These are phyloP conservation scores for Mimas tiliae DNA, from an alignment of 2,888 invertebrate species.

Conservation along the genomic window DNA sequence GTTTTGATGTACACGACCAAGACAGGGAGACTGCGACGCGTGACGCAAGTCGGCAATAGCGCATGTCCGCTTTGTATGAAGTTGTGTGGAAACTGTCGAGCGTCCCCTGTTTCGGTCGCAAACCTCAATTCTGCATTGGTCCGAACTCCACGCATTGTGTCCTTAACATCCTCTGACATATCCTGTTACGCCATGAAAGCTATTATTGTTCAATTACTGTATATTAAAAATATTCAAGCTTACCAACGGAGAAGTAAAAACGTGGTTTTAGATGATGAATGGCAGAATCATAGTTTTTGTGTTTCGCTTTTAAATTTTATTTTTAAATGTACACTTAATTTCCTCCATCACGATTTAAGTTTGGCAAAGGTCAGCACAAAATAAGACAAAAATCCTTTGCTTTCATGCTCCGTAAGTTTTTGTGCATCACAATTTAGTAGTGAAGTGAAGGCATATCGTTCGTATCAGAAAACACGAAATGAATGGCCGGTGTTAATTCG, in stretches of 20 bases:
- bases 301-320: too few species aligned
- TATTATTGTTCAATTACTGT: not conserved
- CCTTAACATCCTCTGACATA: not conserved
- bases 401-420: slow-evolving; percentile 10
- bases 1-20: too few species aligned
- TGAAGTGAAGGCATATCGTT: not conserved
- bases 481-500: slow-evolving; percentile 29
- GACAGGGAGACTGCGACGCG: too few species aligned
- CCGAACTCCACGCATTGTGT: not conserved
- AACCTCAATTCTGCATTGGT: not conserved
- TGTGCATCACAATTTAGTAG: not conserved
- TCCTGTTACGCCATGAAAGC: not conserved
- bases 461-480: slow-evolving; percentile 10
- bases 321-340: slow-evolving; percentile 19
- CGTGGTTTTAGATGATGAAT: not conserved
- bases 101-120: too few species aligned
- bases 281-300: not conserved
- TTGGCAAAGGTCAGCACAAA: not conserved
- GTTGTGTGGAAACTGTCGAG: too few species aligned
- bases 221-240: not conserved
- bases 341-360: slow-evolving; percentile 1
- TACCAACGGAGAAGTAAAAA: not conserved
- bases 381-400: slow-evolving; percentile 4
- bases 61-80: too few species aligned
- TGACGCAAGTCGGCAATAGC: too few species aligned